Base-by-base conservation (phyloP, 2,888 invertebrate species). In the Xestoiulus laeticollis region DNA sequence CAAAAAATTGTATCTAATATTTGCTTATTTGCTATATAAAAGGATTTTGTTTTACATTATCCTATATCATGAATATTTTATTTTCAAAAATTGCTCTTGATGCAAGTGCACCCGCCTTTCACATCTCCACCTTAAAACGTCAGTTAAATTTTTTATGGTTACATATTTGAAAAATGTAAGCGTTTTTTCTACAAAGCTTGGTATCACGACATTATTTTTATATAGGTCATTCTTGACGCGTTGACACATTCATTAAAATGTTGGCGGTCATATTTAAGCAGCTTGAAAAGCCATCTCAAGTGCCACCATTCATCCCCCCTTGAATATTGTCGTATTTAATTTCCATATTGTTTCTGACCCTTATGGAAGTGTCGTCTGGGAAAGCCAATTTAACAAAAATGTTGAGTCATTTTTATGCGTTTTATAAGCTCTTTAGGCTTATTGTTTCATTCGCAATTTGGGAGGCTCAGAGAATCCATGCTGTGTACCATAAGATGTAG, bases 211-310 rank as follows among this genome's bases (percentile, higher is more conserved):
- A 30, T 78, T 78, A 30, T 30, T 78, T 68, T 22, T 26, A 68
- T 48, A 48, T 68, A 68, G 68, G 68, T 68, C 26, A 68, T 68
- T 68, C 68, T 68, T 68, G 68, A 68, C 22, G 68, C 68, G 68
- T 68, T 68, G 68, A 68, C 68, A 68, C 26, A 26, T 68, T 68
- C 68, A 68, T 68, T 68, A 68, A 68, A 68, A 68, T 68, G 26
- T 22, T 68, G 68, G 6, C 10, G 68, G 22, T 8, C 68, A 68
- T 68, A 26, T 68, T 68, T 68, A 68, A 68, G 68, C 68, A 68
- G 68, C 68, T 68, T 68, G 68, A 68, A 68, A 68, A 68, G 26
- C 68, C 26, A 68, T 68, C 68, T 68, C 68, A 68, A 68, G 68
- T 26, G 22, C 26, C 22, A 68, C 68, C 26, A 68, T 68, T 68